Percentiles rank a stretch among this genome's conserved stretches.
Conservation (phyloP, 2,888 invertebrate species). For the Thyatira batis region DNA sequence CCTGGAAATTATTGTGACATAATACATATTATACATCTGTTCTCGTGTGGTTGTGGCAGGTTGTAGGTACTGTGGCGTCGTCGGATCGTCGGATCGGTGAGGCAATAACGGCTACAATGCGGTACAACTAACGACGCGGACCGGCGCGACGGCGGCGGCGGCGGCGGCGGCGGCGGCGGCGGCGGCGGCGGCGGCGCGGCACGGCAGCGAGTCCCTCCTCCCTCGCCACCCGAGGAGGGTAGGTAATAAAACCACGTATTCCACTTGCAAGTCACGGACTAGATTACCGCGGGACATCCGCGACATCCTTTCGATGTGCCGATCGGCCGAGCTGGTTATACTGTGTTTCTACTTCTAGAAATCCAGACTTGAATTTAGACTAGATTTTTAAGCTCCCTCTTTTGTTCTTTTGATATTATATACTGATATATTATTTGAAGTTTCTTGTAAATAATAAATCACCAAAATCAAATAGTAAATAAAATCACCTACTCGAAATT, state of each 20-base stretch:
- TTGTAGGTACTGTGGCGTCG: constrained; percentile 15
- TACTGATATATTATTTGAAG: neutral
- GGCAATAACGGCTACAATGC: constrained; percentile 58
- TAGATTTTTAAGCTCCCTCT: neutral
- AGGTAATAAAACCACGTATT: constrained; percentile 75
- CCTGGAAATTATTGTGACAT: neutral
- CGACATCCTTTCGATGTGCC: constrained; percentile 63
- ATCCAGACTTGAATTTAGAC: neutral
- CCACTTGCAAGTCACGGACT: constrained; percentile 79
- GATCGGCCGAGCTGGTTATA: constrained; percentile 30
- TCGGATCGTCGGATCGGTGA: constrained; percentile 19
- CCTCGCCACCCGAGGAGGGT: constrained; percentile 30
- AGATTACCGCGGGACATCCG: constrained; percentile 69
- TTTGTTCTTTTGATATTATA: neutral
- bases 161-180: constrained; percentile 5
- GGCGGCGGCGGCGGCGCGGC: constrained; percentile 8
- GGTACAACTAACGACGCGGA: constrained; percentile 55
- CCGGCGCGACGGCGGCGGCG: too few species aligned
- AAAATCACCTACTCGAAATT: too few species aligned
- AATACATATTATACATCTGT: neutral
- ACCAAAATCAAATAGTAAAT: too few species aligned
- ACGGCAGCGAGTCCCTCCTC: constrained; percentile 8
- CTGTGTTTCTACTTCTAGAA: neutral
- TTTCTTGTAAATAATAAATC: too few species aligned
- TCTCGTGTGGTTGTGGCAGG: constrained; percentile 4